phyloP scores from a whole-genome alignment of 2,113 vertebrate species.

The Hydrochoerus hydrochaeris region DNA sequence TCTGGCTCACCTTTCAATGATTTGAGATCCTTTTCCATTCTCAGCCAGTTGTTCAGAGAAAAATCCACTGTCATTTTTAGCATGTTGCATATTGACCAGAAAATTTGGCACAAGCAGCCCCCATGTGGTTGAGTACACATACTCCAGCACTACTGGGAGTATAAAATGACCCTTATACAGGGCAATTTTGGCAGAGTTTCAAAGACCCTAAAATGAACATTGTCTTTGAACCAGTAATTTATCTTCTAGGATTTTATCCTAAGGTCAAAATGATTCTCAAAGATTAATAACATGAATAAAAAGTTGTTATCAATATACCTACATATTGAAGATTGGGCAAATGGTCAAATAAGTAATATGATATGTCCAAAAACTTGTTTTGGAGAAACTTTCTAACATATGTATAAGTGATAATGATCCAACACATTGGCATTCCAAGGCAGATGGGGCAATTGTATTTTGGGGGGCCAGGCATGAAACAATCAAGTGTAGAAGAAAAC shows the following conservation, averaged over 20 bases:
- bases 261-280: not conserved
- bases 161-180: not conserved
- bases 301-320: not conserved
- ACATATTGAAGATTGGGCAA: not conserved
- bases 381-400: not conserved
- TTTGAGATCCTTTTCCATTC: not conserved
- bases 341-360: not conserved
- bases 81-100: not conserved
- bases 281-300: not conserved
- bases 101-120: not conserved
- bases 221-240: not conserved
- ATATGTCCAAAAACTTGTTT: not conserved
- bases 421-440: not conserved
- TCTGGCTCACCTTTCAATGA: not conserved
- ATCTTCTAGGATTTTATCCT: not conserved
- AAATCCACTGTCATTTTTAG: not conserved
- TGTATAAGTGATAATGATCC: not conserved
- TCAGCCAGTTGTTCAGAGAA: not conserved
- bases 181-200: not conserved
- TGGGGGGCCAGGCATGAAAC: not conserved
- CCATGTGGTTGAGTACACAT: not conserved
- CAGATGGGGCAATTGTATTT: no score
- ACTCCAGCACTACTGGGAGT: not conserved
- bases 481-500: not conserved
- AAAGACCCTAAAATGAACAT: not conserved